phyloP scores from a whole-genome alignment of 1,140 invertebrate genomes.

The Eupristina koningsbergeri region DNA sequence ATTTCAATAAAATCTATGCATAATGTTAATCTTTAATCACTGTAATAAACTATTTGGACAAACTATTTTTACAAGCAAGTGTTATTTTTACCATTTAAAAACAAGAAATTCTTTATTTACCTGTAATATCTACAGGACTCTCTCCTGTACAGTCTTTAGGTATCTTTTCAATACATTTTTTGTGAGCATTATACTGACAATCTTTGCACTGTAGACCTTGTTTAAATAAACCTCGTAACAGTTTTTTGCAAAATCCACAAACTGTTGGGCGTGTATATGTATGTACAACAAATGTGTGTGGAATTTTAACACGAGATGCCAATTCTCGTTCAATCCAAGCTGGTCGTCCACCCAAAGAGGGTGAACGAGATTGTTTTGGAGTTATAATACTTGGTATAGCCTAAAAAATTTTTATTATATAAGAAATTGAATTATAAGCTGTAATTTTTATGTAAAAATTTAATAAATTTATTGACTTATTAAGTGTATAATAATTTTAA shows the following conservation, averaged over 20 bases:
- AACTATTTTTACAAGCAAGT: neutral
- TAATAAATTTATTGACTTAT: too few species aligned
- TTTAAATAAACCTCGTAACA: constrained; percentile 95
- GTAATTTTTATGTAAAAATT: too few species aligned
- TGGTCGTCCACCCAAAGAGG: constrained; percentile 83
- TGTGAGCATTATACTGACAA: constrained; percentile 98
- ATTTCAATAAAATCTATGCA: neutral
- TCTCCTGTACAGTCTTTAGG: constrained; percentile 97
- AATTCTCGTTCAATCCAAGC: constrained; percentile 84
- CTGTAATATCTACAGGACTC: constrained; percentile 73
- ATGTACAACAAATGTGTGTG: constrained; percentile 93
- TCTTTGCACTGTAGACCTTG: constrained; percentile 98
- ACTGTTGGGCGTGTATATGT: constrained; percentile 96
- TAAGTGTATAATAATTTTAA: too few species aligned
- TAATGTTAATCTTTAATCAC: too few species aligned
- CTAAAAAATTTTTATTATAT: constrained; percentile 52
- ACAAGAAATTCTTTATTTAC: constrained; percentile 59
- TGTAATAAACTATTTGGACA: neutral
- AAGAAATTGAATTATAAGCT: neutral
- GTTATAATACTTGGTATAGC: constrained; percentile 67
- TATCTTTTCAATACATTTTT: constrained; percentile 95
- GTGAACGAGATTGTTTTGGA: constrained; percentile 77
- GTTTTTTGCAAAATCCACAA: constrained; percentile 95
- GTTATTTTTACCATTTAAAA: neutral
- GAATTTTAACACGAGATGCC: constrained; percentile 85